phyloP scores from a whole-genome alignment of 2,888 invertebrate species.

The Scaptomyza reducta region DNA sequence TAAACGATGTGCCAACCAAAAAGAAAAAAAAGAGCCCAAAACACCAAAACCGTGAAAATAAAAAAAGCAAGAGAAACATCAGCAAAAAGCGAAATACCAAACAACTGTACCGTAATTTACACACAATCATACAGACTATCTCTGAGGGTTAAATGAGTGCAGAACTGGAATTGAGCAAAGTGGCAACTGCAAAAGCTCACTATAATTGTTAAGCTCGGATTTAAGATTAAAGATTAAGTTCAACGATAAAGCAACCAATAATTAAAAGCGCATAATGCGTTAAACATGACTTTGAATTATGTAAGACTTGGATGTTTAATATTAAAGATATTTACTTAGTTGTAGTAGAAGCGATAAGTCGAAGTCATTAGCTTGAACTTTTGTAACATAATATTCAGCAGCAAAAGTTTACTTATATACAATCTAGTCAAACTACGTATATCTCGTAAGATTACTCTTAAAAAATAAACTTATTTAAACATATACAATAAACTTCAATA shows the following conservation, averaged over 20 bases:
- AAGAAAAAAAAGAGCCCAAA: slow-evolving; percentile 67
- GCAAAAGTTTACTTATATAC: too few species aligned
- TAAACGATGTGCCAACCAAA: slow-evolving; percentile 82
- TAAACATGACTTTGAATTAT: background rate
- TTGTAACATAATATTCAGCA: too few species aligned
- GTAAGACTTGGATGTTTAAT: too few species aligned
- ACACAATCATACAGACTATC: slow-evolving; percentile 12
- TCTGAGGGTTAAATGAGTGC: slow-evolving; percentile 22
- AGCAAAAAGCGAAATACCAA: background rate
- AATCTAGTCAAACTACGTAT: too few species aligned
- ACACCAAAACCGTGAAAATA: slow-evolving; percentile 44
- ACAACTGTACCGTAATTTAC: slow-evolving; percentile 54
- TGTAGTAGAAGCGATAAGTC: too few species aligned
- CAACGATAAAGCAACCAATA: background rate
- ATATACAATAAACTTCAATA: too few species aligned
- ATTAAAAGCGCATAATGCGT: background rate
- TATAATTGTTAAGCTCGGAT: slow-evolving; percentile 21
- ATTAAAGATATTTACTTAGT: too few species aligned
- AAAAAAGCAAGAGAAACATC: slow-evolving; percentile 25
- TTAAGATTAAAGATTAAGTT: slow-evolving; percentile 1
- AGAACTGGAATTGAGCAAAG: slow-evolving; percentile 10
- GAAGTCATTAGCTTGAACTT: too few species aligned
- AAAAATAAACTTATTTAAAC: too few species aligned
- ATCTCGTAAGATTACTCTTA: too few species aligned
- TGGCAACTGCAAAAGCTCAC: slow-evolving; percentile 15